Base-by-base conservation (phyloP, 1,140 invertebrate genomes). In the Cheumatopsyche charites region DNA sequence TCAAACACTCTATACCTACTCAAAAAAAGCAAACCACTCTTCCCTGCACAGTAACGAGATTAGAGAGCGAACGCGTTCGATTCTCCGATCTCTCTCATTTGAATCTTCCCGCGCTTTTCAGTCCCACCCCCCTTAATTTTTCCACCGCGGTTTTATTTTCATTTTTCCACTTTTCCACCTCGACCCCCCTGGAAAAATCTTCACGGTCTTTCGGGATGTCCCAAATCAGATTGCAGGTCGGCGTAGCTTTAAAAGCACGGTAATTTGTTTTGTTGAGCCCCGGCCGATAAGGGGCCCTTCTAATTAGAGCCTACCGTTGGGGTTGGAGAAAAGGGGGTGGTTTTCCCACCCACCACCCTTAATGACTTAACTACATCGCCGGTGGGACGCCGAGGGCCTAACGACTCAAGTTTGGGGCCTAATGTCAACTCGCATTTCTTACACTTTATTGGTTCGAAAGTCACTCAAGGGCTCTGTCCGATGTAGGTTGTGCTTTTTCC, bases 401-500 rank as follows among this genome's bases (percentile, higher is more conserved):
- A 74, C 70, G 73, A 74, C 73, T 43, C 63, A 74, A 74, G 69
- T 74, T 74, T 74, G n/a, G 63, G 29, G 62, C 62, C 62, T 61
- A 67, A 67, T 70, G 72, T 45, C 63, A 67, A 70, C 21, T 63
- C 66, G 25, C 69, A 68, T 74, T 71, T 71, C 70, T 71, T 58
- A 67, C 73, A 42, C 62, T 62, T 66, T 61, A 73, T 67, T 67
- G 58, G 55, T 58, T 58, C 55, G 55, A 58, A 58, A 58, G 15
- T 15, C 43, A 15, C 43, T 47, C 43, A 13, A 13, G 15, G 15
- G 15, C 43, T 3, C 11, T 2, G 3, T 47, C 43, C 43, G 43
- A 3, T n/a, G n/a, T n/a, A n/a, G n/a, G n/a, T 15, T 47, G 2
- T 15, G 43, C 43, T n/a, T 47, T 47, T 47, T 47, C 43, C 4